Evolutionary conservation across 2,888 invertebrate species (phyloP), one percentile per base, ranked within the genome.

Genomic region (Harmothoe impar): DNA sequence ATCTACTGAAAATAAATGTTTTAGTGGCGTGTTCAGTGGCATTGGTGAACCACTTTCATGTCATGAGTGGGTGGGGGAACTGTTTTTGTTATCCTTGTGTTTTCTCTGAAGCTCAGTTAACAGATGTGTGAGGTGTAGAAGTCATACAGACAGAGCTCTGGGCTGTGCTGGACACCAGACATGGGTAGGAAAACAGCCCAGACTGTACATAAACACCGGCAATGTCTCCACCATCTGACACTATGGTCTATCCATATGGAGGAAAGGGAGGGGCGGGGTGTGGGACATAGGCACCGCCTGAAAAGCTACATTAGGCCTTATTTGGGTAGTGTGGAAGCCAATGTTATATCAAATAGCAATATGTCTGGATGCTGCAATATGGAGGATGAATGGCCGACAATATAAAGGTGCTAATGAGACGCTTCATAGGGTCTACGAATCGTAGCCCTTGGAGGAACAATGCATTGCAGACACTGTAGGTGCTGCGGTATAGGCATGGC

Each of bases 81-180:
- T 72, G 72, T 72, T 72, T 72, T 72, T 72, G 29, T 72, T 29
- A 72, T 29, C 72, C 29, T 72, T 25, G 72, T 72, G 72, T 72
- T 29, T 72, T 72, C 72, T 72, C 25, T 72, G 72, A 72, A 25
- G 31, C 25, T 29, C 5, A 23, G 72, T n/a, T 29, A 72, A 25
- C 72, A 72, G 25, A 72, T 72, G 72, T 72, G 72, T n/a, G 72
- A 29, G 29, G 72, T 72, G 72, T n/a, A 72, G 72, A 72, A 29
- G 31, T n/a, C 62, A 62, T 62, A 62, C 62, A n/a, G 62, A 62
- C 62, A 62, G n/a, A 15, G 3, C 1, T n/a, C 20, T 3, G 15
- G 3, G 62, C 43, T 43, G 62, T 62, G 62, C n/a, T 20, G 62
- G 62, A 62, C 62, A 72, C 72, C 72, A 72, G 72, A 72, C 72